Evolutionary conservation across 2,797 vertebrate species (phyloP).

Genomic region (Urophycis tenuis): DNA sequence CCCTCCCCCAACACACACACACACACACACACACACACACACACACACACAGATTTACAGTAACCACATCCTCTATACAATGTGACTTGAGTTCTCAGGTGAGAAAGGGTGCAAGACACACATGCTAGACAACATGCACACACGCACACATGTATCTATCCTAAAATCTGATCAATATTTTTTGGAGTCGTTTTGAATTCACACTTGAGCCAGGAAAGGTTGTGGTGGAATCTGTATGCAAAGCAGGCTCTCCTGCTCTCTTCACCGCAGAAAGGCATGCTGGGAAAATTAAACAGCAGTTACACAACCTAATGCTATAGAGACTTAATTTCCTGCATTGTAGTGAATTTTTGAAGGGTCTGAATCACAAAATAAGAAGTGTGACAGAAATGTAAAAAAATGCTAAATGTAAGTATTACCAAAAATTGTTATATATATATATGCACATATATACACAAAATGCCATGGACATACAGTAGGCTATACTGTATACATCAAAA

Average conservation of each 20-base stretch:
- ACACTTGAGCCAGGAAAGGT: neutral
- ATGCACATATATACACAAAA: too few species aligned
- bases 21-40: neutral
- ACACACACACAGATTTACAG: neutral
- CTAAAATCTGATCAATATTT: neutral
- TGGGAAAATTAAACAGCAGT: neutral
- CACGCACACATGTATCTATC: neutral
- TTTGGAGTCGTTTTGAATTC: neutral
- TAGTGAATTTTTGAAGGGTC: too few species aligned
- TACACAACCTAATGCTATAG: neutral
- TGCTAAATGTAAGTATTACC: too few species aligned
- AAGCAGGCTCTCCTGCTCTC: neutral
- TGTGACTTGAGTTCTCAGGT: neutral
- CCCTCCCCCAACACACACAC: slow-evolving; percentile 14
- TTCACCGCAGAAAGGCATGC: neutral
- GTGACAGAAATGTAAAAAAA: too few species aligned
- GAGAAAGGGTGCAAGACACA: neutral
- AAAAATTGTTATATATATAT: too few species aligned
- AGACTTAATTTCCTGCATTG: too few species aligned
- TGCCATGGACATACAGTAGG: too few species aligned
- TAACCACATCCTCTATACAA: neutral
- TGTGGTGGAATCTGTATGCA: slow-evolving; percentile 1
- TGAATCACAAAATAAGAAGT: too few species aligned
- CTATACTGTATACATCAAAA: too few species aligned
- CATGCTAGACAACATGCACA: neutral